Conservation (phyloP, 1,140 invertebrate species). For the Brachionus sp. region DNA sequence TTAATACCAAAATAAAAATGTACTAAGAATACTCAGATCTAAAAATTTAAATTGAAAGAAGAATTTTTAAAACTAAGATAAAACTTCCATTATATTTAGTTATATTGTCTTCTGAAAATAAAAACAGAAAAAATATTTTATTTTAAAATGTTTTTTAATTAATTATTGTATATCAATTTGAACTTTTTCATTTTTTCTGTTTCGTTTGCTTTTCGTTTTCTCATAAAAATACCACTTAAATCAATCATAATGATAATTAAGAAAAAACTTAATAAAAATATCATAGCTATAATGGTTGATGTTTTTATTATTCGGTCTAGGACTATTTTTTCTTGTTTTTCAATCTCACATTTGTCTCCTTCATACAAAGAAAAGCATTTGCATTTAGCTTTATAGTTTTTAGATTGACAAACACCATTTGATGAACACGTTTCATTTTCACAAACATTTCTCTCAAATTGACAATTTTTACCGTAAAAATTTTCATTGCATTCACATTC, state of each 20-base stretch:
- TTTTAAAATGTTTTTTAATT: too few relatives aligned
- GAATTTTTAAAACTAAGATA: too few relatives aligned
- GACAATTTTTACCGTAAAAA: background rate
- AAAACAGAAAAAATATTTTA: too few relatives aligned
- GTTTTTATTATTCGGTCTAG: background rate
- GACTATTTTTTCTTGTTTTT: background rate
- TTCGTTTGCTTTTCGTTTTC: too few relatives aligned
- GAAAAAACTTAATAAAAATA: background rate
- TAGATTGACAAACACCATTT: background rate
- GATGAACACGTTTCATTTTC: background rate
- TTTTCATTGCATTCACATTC: background rate
- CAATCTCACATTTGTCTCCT: constrained; percentile 14
- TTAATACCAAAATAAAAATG: too few relatives aligned
- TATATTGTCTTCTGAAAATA: too few relatives aligned
- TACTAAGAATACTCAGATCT: too few relatives aligned
- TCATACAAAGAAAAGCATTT: constrained; percentile 30
- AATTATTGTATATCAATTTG: too few relatives aligned
- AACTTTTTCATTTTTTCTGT: too few relatives aligned
- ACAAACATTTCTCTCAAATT: background rate
- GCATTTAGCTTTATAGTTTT: background rate
- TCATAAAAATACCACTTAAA: background rate
- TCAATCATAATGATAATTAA: background rate
- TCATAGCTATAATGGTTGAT: background rate
- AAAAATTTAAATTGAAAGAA: too few relatives aligned
- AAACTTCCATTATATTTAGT: too few relatives aligned